A percentile compares a stretch with the other conserved stretches of the same genome.
These are phyloP conservation scores for Cataglyphis livida DNA, from an alignment of 2,888 invertebrate genomes.

Conservation along the genomic window DNA sequence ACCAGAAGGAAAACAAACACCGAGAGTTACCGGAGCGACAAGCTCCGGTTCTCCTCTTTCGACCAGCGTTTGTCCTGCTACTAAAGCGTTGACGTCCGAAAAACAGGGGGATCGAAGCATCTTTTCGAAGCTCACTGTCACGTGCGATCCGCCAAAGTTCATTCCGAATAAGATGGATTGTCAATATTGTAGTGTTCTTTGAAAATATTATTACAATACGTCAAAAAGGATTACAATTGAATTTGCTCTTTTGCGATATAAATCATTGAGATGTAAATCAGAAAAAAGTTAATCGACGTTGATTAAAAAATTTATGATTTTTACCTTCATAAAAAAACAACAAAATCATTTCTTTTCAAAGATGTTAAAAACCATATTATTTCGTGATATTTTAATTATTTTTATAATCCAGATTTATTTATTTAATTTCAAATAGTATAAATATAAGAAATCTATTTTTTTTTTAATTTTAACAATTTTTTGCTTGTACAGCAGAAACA, in stretches of 20 bases:
- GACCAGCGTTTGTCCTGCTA: conserved; percentile 2
- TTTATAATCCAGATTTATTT: too few relatives aligned
- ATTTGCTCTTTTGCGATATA: not conserved
- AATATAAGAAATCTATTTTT: too few relatives aligned
- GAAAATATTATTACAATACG: conserved; percentile 26
- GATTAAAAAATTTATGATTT: not conserved
- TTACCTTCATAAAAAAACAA: not conserved
- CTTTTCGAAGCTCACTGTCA: not conserved
- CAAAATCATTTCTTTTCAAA: too few relatives aligned
- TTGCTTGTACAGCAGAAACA: too few relatives aligned
- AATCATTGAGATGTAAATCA: not conserved
- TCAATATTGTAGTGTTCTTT: conserved; percentile 8
- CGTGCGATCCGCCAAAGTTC: not conserved
- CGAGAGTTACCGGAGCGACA: conserved; percentile 62
- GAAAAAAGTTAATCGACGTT: not conserved
- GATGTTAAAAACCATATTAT: too few relatives aligned
- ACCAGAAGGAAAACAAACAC: conserved; percentile 76
- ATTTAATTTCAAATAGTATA: too few relatives aligned
- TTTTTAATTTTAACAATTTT: too few relatives aligned
- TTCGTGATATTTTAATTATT: too few relatives aligned
- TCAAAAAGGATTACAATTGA: not conserved
- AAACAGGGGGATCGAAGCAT: conserved; percentile 13
- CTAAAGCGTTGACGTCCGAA: conserved; percentile 23
- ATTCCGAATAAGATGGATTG: conserved; percentile 19
- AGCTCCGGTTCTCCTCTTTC: conserved; percentile 17